Conservation (phyloP, 2,113 vertebrate genomes). For the Nannospalax galili region DNA sequence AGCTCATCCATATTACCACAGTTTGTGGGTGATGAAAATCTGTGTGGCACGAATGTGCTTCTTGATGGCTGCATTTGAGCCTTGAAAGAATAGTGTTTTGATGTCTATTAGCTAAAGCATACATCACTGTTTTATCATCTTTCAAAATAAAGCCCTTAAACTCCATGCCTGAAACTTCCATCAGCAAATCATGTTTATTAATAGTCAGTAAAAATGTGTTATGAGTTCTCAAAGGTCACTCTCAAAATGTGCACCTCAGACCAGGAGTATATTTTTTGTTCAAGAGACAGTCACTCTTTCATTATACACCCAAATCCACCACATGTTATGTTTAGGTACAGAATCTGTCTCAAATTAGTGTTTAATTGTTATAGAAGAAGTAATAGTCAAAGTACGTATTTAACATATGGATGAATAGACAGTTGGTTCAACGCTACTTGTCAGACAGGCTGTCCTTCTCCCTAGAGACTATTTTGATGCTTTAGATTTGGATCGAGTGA, state of each 20-base stretch:
- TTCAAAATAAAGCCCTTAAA: not conserved
- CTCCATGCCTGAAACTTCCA: not conserved
- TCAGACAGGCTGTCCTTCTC: not conserved
- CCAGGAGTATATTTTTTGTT: not conserved
- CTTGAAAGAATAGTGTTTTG: not conserved
- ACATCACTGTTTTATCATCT: not conserved
- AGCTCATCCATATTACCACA: not conserved
- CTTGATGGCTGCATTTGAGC: not conserved
- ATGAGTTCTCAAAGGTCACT: not conserved
- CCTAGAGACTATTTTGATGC: not conserved
- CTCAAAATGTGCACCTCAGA: not conserved
- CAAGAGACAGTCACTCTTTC: not conserved
- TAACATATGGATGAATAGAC: not conserved
- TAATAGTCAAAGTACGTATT: not conserved
- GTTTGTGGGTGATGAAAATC: not conserved
- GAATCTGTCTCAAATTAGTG: not conserved
- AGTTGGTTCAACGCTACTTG: not conserved
- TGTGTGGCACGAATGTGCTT: not conserved
- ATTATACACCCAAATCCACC: too few relatives aligned
- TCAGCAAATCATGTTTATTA: not conserved
- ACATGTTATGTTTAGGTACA: not conserved
- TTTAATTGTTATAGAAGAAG: not conserved
- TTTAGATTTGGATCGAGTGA: not conserved
- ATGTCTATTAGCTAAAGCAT: not conserved
- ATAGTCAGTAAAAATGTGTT: not conserved